These are phyloP conservation scores for Cryptus viduatorius DNA, from an alignment of 2,888 invertebrate species.

Conservation along the genomic window DNA sequence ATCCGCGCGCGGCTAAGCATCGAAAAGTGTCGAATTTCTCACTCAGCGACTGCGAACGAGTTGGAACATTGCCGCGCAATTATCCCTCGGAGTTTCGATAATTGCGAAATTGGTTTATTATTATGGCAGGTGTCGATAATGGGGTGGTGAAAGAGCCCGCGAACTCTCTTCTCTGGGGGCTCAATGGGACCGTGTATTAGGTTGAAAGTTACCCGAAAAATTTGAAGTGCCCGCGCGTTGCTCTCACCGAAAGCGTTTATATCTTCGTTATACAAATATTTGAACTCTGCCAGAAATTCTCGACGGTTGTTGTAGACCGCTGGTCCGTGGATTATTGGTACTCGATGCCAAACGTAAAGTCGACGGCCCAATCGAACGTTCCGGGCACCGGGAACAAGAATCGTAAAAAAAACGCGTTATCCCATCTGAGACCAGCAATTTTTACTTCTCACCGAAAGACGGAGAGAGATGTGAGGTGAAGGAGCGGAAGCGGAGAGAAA, in stretches of 20 bases:
- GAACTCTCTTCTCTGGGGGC: slow-evolving; percentile 39
- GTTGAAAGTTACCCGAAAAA: slow-evolving; percentile 57
- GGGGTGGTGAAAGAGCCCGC: slow-evolving; percentile 60
- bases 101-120: slow-evolving; percentile 81
- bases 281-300: slow-evolving; percentile 51
- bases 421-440: slow-evolving; percentile 71
- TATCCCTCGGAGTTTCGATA: slow-evolving; percentile 77
- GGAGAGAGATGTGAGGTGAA: slow-evolving; percentile 72
- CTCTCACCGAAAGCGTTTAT: slow-evolving; percentile 53
- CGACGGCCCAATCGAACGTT: slow-evolving; percentile 26
- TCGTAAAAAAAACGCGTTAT: slow-evolving; percentile 69
- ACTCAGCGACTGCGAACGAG: slow-evolving; percentile 40
- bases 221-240: slow-evolving; percentile 20
- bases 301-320: slow-evolving; percentile 7
- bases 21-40: slow-evolving; percentile 51
- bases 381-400: slow-evolving; percentile 52
- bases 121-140: slow-evolving; percentile 79
- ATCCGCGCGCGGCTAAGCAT: slow-evolving; percentile 19
- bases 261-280: slow-evolving; percentile 78
- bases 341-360: slow-evolving; percentile 25
- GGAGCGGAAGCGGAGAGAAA: slow-evolving; percentile 28
- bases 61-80: slow-evolving; percentile 55
- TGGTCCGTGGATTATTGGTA: slow-evolving; percentile 43
- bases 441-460: slow-evolving; percentile 60
- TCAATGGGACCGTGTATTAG: slow-evolving; percentile 55